These are phyloP conservation scores for Cervus canadensis DNA, from an alignment of 2,113 vertebrate species.

Conservation along the genomic window DNA sequence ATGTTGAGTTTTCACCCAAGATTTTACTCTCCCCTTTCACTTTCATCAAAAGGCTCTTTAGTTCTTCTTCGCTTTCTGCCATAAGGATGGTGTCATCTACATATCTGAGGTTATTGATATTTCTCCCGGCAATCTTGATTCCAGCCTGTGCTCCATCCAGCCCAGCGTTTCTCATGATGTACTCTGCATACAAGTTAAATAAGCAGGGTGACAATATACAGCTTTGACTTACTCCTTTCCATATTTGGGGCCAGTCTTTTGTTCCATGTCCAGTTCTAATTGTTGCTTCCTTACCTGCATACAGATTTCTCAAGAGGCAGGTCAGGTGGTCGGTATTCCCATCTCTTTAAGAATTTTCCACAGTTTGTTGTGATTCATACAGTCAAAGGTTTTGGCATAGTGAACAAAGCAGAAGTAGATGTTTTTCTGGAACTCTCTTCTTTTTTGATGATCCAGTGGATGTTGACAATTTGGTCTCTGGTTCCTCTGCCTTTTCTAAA, in stretches of 20 bases:
- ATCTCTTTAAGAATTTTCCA: not conserved
- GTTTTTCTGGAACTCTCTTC: not conserved
- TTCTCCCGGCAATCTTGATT: not conserved
- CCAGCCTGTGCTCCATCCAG: not conserved
- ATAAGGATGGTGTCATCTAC: not conserved
- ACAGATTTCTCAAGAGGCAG: not conserved
- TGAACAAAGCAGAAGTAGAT: not conserved
- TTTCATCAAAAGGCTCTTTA: not conserved
- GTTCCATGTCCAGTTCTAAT: not conserved
- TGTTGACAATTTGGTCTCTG: not conserved
- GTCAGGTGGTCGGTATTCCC: not conserved
- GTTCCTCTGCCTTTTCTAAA: not conserved
- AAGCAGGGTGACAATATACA: not conserved
- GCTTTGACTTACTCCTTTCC: not conserved
- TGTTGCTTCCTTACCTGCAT: not conserved
- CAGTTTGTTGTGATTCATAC: not conserved
- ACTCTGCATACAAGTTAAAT: not conserved
- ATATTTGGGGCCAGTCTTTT: not conserved
- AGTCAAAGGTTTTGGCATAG: not conserved
- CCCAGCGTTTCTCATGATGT: not conserved
- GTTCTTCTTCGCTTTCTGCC: not conserved
- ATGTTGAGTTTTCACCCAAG: not conserved
- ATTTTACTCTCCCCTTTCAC: not conserved
- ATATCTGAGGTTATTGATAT: not conserved
- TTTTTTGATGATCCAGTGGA: fast-evolving